These are phyloP conservation scores for Thaumetopoea pityocampa DNA, from an alignment of 1,140 invertebrate species.

Conservation along the genomic window DNA sequence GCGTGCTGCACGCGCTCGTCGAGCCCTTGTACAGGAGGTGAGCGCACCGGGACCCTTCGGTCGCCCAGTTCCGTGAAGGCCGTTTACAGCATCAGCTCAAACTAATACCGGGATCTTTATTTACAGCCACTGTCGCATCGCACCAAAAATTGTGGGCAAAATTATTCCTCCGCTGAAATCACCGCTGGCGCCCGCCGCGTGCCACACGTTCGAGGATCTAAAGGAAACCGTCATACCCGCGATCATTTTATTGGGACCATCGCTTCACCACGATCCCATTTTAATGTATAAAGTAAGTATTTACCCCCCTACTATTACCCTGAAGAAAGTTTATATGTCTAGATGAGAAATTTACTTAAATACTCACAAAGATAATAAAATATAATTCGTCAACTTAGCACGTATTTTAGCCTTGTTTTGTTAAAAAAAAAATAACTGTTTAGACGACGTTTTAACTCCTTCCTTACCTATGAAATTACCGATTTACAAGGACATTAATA, in stretches of 20 bases:
- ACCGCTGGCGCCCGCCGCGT: constrained; percentile 77
- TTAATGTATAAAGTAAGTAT: constrained; percentile 89
- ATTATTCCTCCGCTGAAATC: constrained; percentile 77
- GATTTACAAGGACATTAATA: too few species aligned
- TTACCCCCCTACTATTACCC: constrained; percentile 3
- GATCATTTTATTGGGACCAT: constrained; percentile 90
- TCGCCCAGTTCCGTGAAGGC: constrained; percentile 2
- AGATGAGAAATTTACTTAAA: too few species aligned
- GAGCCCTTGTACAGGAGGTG: constrained; percentile 91
- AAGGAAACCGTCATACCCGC: constrained; percentile 90
- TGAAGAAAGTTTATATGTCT: too few species aligned
- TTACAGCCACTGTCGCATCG: constrained; percentile 83
- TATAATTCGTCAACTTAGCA: too few species aligned
- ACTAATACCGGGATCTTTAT: constrained; percentile 9
- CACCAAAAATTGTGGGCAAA: constrained; percentile 80
- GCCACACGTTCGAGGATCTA: constrained; percentile 81
- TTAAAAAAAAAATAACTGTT: too few species aligned
- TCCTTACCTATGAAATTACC: too few species aligned
- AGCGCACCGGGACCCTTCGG: constrained; percentile 21
- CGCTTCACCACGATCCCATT: constrained; percentile 91
- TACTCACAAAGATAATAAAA: too few species aligned
- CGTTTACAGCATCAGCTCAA: too few species aligned
- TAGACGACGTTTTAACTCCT: too few species aligned
- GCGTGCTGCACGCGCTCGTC: constrained; percentile 89
- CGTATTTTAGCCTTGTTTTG: too few species aligned